Conservation (phyloP, 2,888 invertebrate genomes). For the Ditula angustiorana region DNA sequence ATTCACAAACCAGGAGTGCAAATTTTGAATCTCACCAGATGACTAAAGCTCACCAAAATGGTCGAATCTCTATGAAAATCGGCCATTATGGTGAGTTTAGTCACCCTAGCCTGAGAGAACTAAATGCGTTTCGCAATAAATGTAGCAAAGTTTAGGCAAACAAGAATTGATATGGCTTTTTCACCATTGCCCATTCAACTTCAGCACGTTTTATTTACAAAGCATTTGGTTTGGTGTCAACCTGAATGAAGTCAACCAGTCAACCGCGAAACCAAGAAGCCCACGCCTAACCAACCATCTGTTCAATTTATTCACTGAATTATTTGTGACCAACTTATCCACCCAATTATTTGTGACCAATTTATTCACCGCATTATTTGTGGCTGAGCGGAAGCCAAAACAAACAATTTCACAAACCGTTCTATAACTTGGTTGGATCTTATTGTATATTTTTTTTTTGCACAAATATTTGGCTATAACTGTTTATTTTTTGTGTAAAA, state of each 20-base stretch:
- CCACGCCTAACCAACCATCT: conserved; percentile 15
- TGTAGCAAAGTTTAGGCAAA: too few relatives aligned
- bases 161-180: too few relatives aligned
- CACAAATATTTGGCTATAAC: background rate
- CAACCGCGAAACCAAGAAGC: conserved; percentile 23
- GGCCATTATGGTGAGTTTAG: too few relatives aligned
- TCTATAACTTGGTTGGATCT: conserved; percentile 7
- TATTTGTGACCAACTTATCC: conserved; percentile 25
- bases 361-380: conserved; percentile 20
- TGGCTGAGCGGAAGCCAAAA: conserved; percentile 14
- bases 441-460: background rate
- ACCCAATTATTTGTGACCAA: conserved; percentile 20
- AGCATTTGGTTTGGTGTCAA: background rate
- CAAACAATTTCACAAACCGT: background rate
- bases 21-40: too few relatives aligned
- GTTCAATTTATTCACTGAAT: conserved; percentile 25
- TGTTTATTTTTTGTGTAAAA: background rate
- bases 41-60: too few relatives aligned
- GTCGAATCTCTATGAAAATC: too few relatives aligned
- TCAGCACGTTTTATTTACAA: background rate
- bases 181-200: too few relatives aligned
- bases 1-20: too few relatives aligned
- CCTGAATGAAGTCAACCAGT: background rate
- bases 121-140: too few relatives aligned
- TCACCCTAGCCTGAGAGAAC: too few relatives aligned